Conservation (phyloP, 2,888 invertebrate species). For the Drosophila stalkeri region DNA sequence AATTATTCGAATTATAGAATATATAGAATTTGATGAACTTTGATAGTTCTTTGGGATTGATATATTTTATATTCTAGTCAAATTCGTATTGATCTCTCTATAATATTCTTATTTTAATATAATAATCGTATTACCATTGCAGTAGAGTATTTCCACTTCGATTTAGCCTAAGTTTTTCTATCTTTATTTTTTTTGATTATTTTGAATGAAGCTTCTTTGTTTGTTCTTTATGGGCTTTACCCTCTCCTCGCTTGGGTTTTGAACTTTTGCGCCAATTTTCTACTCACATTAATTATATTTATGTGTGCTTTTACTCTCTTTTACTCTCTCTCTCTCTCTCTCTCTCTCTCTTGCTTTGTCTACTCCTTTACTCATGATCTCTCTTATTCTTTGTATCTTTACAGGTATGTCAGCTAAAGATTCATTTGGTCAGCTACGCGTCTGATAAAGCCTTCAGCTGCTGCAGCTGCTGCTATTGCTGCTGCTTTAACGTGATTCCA, state of each 20-base stretch:
- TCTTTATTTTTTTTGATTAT: slow-evolving; percentile 9
- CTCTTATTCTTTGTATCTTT: slow-evolving; percentile 35
- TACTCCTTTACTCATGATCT: slow-evolving; percentile 11
- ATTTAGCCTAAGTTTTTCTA: no score
- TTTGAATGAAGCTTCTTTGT: slow-evolving; percentile 55
- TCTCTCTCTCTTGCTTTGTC: background rate
- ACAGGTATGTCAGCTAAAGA: slow-evolving; percentile 51
- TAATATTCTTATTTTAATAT: no score
- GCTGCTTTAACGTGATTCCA: slow-evolving; percentile 25
- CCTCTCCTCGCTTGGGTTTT: slow-evolving; percentile 1
- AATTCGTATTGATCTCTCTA: background rate
- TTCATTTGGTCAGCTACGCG: slow-evolving; percentile 10
- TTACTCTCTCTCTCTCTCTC: background rate
- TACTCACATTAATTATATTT: slow-evolving; percentile 48
- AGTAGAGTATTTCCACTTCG: background rate
- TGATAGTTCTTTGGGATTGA: background rate
- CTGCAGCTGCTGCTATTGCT: slow-evolving; percentile 41
- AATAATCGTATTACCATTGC: no score
- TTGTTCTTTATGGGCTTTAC: slow-evolving; percentile 18
- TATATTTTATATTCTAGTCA: background rate
- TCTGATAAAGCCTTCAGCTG: slow-evolving; percentile 41
- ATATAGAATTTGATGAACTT: background rate
- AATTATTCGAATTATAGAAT: background rate
- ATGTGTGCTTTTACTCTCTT: slow-evolving; percentile 20
- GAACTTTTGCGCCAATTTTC: slow-evolving; percentile 30